Evolutionary conservation across 2,888 invertebrate genomes (phyloP), one percentile per base, ranked within the genome.

Genomic region (Cosmia trapezina): DNA sequence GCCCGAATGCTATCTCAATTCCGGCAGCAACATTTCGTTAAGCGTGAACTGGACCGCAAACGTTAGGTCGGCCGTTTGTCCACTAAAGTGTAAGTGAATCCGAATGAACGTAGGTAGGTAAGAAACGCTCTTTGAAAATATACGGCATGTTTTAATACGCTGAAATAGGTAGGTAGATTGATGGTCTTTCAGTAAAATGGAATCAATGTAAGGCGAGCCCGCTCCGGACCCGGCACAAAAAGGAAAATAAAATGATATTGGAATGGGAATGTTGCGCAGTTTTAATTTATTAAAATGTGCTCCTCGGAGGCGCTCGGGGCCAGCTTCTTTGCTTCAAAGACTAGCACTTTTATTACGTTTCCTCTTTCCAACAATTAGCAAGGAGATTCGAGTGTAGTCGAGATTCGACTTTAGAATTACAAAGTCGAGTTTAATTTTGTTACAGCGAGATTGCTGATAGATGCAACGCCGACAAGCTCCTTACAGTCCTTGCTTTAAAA

Each of bases 251-350:
- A 93, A 93, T 92, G 90, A 93, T 94, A 95, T 95, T 93, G 94
- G 89, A 94, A 94, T 91, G 92, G 89, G 94, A 94, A 94, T 94
- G 95, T 93, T 91, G 94, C 92, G 89, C 94, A 94, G 94, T 95
- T 96, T 95, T 95, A 95, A 96, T 96, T 95, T 95, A 95, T 96
- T 95, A 95, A 96, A 95, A 96, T 95, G 94, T 91, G 91, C 92
- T 92, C 89, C 90, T 91, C 73, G 84, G 89, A 90, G 90, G 88
- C 91, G 92, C 92, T 88, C 91, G 88, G 88, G 90, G 92, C 92
- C 83, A 90, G 91, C 91, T 90, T 92, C 94, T 93, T 92, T 92
- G 93, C 93, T 92, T 94, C 95, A 95, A 95, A 95, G 95, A 93
- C 93, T 92, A 92, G 93, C 91, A 92, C 92, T 94, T 95, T 95